These are phyloP conservation scores for Centropus bengalensis DNA, from an alignment of 2,113 vertebrate genomes.

Conservation along the genomic window DNA sequence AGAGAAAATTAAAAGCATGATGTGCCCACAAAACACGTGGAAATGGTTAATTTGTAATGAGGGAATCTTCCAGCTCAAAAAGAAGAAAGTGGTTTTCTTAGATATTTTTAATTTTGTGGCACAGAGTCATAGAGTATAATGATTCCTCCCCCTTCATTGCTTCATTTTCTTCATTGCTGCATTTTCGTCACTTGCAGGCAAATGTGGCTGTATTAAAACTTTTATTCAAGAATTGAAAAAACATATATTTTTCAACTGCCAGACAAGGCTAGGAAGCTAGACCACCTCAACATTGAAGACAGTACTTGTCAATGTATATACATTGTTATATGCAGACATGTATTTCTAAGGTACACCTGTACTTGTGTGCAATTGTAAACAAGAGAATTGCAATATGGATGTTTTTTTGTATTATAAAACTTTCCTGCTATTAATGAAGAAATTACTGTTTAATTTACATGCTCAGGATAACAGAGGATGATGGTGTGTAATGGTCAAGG, in stretches of 20 bases:
- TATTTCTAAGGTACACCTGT: slow-evolving; percentile 81
- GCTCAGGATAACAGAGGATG: slow-evolving; percentile 96
- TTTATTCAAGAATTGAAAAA: slow-evolving; percentile 69
- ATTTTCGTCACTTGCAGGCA: slow-evolving; percentile 82
- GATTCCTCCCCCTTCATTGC: slow-evolving; percentile 46
- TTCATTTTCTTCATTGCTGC: slow-evolving; percentile 75
- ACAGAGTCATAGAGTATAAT: slow-evolving; percentile 70
- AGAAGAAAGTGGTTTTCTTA: slow-evolving; percentile 70
- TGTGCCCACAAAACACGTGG: slow-evolving; percentile 72
- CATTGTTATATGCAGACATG: slow-evolving; percentile 84
- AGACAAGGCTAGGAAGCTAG: slow-evolving; percentile 76
- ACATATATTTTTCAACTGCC: slow-evolving; percentile 79
- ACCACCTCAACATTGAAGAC: slow-evolving; percentile 81
- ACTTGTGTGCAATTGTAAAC: slow-evolving; percentile 86
- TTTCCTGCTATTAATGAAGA: slow-evolving; percentile 87
- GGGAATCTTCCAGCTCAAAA: slow-evolving; percentile 69
- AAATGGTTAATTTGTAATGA: slow-evolving; percentile 65
- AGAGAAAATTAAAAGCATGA: slow-evolving; percentile 64
- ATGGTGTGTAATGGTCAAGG: slow-evolving; percentile 80
- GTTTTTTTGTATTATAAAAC: slow-evolving; percentile 91
- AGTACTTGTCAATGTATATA: slow-evolving; percentile 85
- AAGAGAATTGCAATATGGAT: slow-evolving; percentile 84
- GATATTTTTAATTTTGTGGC: slow-evolving; percentile 76
- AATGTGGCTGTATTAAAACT: slow-evolving; percentile 78
- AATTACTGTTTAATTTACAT: slow-evolving; percentile 91